Base-by-base conservation (phyloP, 2,113 vertebrate genomes). In the Oreotrochilus melanogaster region DNA sequence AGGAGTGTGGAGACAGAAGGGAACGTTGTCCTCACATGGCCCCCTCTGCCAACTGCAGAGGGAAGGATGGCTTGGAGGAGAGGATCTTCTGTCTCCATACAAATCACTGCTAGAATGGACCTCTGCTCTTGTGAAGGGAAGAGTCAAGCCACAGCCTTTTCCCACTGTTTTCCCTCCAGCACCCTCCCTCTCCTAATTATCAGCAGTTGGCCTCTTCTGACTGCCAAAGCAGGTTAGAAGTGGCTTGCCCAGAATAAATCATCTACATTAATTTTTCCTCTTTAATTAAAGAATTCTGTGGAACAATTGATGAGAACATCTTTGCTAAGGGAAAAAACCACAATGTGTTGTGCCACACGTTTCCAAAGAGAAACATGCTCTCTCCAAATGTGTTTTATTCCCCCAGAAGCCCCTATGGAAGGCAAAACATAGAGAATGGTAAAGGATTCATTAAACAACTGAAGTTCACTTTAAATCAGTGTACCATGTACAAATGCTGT, bases 381-480 rank as follows among this genome's bases (percentile, higher is more conserved):
- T 82, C 35, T 75, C 81, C 64, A 88, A 90, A 87, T 60, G 24
- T 80, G 78, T 88, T 83, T 45, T 75, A 42, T 31, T 85, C 53
- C 64, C 47, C 28, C 16, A 54, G 93, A 93, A 92, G 78, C 47
- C 78, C 74, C 66, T 37, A 8, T 83, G 75, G 87, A 96, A 97
- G 45, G 69, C 67, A 95, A 91, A 96, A 88, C 66, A 90, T 42
- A 62, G 62, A 96, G 90, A 96, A 93, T 0, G 6, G 86, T 84
- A 69, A 83, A 92, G 84, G 72, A 96, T 92, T 91, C 4, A 4
- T 19, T 90, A 79, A 84, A 96, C 93, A 98, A 96, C 78, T 82
- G 79, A 97, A 96, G 96, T 97, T 98, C 96, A 97, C 97, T 98
- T 98, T 95, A 97, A 98, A 98, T 97, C 97, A 97, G 89, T 95